Evolutionary conservation across 2,888 invertebrate species (phyloP).

Genomic region (Argyresthia albistria): DNA sequence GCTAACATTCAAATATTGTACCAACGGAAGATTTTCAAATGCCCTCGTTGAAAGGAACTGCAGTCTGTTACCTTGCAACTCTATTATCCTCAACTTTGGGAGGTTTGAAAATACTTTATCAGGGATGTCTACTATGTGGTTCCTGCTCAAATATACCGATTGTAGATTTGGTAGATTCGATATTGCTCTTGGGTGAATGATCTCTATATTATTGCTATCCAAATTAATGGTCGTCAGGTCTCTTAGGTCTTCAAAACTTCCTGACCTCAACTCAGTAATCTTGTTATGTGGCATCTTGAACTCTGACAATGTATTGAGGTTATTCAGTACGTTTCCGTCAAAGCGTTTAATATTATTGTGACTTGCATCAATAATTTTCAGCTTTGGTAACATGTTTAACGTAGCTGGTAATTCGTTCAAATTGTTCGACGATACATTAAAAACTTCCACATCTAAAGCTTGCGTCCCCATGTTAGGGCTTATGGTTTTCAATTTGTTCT

Average conservation of each 20-base stretch:
- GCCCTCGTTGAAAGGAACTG: constrained; percentile 81
- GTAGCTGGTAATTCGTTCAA: constrained; percentile 81
- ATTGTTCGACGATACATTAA: constrained; percentile 85
- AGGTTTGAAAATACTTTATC: constrained; percentile 84
- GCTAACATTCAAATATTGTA: constrained; percentile 87
- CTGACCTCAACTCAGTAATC: constrained; percentile 77
- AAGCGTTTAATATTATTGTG: constrained; percentile 82
- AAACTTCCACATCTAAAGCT: constrained; percentile 77
- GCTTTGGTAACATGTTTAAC: constrained; percentile 76
- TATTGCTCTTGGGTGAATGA: constrained; percentile 81
- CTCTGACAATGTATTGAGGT: constrained; percentile 78
- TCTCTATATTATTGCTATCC: constrained; percentile 84
- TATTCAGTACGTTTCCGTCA: constrained; percentile 78
- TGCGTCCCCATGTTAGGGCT: constrained; percentile 75
- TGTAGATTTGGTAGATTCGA: constrained; percentile 78
- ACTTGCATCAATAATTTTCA: constrained; percentile 83
- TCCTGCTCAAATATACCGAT: constrained; percentile 79
- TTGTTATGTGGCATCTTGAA: constrained; percentile 83
- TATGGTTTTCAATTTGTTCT: constrained; percentile 81
- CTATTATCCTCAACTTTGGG: constrained; percentile 79
- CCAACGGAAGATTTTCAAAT: constrained; percentile 83
- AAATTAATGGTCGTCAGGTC: constrained; percentile 82
- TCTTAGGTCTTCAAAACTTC: constrained; percentile 80
- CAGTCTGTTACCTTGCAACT: constrained; percentile 85
- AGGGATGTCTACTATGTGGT: constrained; percentile 82